Conservation (phyloP, 2,797 vertebrate species). For the Onychomys arenicola region DNA sequence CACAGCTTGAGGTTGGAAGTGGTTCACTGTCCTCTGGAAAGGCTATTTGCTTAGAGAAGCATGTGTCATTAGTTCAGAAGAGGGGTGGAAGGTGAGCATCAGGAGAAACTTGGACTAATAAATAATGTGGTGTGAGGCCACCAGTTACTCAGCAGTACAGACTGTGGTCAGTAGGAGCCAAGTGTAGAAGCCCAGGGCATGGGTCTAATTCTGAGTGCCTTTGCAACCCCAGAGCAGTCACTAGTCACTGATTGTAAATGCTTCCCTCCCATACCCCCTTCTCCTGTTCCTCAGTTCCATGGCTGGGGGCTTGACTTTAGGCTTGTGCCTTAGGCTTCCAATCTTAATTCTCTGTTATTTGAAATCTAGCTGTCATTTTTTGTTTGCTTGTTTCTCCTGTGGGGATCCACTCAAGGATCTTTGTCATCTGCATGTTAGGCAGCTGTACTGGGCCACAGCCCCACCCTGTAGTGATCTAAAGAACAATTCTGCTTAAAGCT, state of each 20-base stretch:
- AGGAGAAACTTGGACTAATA: not conserved
- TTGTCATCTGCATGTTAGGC: not conserved
- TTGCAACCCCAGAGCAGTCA: not conserved
- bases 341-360: not conserved
- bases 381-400: not conserved
- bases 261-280: rapidly evolving
- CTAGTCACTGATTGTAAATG: not conserved
- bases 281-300: not conserved
- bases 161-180: not conserved
- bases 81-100: not conserved
- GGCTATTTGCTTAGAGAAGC: not conserved
- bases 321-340: not conserved
- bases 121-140: not conserved
- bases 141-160: not conserved
- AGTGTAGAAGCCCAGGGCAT: not conserved
- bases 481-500: not conserved
- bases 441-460: not conserved
- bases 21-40: not conserved
- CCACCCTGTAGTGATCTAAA: not conserved
- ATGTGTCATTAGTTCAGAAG: not conserved
- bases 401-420: not conserved
- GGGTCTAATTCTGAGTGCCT: not conserved
- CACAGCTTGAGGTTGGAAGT: not conserved
- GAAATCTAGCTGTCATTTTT: not conserved
- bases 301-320: not conserved